Conservation (phyloP, 2,113 vertebrate species). For the Macrotis lagotis region DNA sequence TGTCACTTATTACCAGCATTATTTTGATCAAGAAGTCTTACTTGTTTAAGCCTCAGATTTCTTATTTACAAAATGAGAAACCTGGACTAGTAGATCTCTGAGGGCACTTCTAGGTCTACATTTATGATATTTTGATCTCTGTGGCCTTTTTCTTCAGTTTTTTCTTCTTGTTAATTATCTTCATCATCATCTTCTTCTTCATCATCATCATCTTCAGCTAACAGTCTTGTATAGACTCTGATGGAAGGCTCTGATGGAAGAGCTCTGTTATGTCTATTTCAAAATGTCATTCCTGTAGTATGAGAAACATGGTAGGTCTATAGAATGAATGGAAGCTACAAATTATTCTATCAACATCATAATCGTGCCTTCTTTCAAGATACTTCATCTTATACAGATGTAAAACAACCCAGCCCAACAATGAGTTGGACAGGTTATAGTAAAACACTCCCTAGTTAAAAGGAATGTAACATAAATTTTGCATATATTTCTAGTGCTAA, state of each 20-base stretch:
- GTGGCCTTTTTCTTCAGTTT: no score
- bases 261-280: neutral
- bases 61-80: neutral
- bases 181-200: no score
- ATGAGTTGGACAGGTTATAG: neutral
- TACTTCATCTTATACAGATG: neutral
- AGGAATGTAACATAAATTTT: neutral
- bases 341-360: neutral
- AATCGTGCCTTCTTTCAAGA: neutral
- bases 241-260: neutral
- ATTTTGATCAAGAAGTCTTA: neutral
- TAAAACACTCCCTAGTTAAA: neutral
- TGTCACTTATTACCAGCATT: neutral
- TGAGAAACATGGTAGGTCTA: neutral
- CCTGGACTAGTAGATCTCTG: neutral
- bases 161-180: no score
- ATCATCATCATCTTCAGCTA: neutral
- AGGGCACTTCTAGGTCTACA: neutral
- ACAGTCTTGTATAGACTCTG: neutral
- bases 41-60: neutral
- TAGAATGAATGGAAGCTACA: neutral
- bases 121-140: neutral
- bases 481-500: neutral
- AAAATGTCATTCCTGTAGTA: neutral
- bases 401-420: neutral